These are phyloP conservation scores for Odontocolon sp. DNA, from an alignment of 2,888 invertebrate genomes.

Conservation along the genomic window DNA sequence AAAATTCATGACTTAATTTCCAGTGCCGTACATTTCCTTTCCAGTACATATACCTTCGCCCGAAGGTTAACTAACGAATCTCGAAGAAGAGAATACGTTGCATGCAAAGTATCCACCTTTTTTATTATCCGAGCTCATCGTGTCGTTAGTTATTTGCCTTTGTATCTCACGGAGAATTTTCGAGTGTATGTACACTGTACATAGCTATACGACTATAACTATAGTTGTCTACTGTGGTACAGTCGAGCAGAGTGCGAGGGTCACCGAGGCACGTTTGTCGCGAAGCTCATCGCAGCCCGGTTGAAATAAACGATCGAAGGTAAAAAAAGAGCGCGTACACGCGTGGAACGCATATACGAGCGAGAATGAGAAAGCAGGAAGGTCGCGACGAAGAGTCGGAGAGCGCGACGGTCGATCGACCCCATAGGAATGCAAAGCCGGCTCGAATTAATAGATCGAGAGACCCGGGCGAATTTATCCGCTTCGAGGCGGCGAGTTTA, in stretches of 20 bases:
- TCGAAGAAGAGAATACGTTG: background rate
- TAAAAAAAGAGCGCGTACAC: conserved; percentile 43
- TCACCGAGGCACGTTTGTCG: conserved; percentile 53
- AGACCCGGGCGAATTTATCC: conserved; percentile 79
- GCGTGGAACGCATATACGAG: conserved; percentile 19
- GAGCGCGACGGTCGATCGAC: conserved; percentile 69
- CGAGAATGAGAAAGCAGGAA: conserved; percentile 70
- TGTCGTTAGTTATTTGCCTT: conserved; percentile 19
- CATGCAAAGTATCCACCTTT: background rate
- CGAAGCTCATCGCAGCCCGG: conserved; percentile 39
- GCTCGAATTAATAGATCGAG: conserved; percentile 79
- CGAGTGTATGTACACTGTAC: background rate
- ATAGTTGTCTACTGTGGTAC: background rate
- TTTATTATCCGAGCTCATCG: conserved; percentile 19
- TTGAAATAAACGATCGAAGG: conserved; percentile 50
- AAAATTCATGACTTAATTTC: too few relatives aligned
- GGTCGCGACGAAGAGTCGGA: conserved; percentile 65
- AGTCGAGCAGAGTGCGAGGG: conserved; percentile 33
- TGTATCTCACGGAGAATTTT: conserved; percentile 19
- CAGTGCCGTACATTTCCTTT: too few relatives aligned
- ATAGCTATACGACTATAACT: conserved; percentile 18
- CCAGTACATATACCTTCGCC: too few relatives aligned
- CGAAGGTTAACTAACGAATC: too few relatives aligned
- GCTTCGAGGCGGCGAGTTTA: conserved; percentile 69
- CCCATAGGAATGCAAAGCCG: conserved; percentile 76